Conservation (phyloP, 2,888 invertebrate genomes). For the Bimastos eiseni region DNA sequence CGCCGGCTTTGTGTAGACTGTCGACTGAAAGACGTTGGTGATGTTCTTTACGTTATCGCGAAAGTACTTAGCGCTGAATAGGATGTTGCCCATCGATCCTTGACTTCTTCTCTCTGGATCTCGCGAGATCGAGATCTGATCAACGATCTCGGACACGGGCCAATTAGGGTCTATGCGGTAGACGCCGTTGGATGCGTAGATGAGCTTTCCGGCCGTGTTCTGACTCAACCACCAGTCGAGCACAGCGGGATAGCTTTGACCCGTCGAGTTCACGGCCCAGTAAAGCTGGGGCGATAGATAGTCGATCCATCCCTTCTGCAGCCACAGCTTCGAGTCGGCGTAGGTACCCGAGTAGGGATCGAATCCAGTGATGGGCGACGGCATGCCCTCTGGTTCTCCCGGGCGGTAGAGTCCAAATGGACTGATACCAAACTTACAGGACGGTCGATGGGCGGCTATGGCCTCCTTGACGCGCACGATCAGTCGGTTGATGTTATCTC, state of each 20-base stretch:
- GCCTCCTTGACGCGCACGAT: constrained; percentile 46
- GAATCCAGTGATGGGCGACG: constrained; percentile 47
- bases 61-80: constrained; percentile 51
- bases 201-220: constrained; percentile 47
- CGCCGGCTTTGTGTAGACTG: constrained; percentile 46
- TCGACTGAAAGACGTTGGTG: constrained; percentile 41
- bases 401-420: constrained; percentile 53
- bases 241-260: constrained; percentile 54
- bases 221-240: constrained; percentile 55
- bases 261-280: constrained; percentile 55
- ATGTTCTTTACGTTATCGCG: constrained; percentile 46
- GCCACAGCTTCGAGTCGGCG: constrained; percentile 54
- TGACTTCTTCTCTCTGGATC: constrained; percentile 9
- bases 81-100: constrained; percentile 49
- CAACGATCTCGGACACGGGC: constrained; percentile 47
- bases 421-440: constrained; percentile 28
- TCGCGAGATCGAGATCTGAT: constrained; percentile 49
- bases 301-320: constrained; percentile 54
- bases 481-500: constrained; percentile 52
- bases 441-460: neutral
- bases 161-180: constrained; percentile 47
- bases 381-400: constrained; percentile 49
- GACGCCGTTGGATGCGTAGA: constrained; percentile 52
- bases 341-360: constrained; percentile 50
- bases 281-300: constrained; percentile 56